Conservation (phyloP, 2,888 invertebrate genomes). For the Mythimna ferrago region DNA sequence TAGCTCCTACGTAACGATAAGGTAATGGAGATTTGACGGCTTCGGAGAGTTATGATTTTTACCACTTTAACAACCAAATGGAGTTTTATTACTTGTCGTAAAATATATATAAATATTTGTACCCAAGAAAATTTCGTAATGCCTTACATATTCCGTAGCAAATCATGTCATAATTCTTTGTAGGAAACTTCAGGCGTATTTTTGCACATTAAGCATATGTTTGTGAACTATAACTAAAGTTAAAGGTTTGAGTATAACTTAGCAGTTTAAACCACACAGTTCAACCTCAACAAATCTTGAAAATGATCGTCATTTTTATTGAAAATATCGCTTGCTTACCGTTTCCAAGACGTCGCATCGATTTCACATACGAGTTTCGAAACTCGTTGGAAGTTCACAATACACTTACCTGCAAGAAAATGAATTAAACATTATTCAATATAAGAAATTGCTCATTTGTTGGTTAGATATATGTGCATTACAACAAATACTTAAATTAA, state of each 20-base stretch:
- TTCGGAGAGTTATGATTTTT: background rate
- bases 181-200: constrained; percentile 15
- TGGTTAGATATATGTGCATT: background rate
- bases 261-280: constrained; percentile 2
- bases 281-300: constrained; percentile 17
- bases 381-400: constrained; percentile 34
- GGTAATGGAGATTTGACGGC: background rate
- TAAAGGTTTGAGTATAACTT: constrained; percentile 3
- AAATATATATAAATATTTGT: constrained; percentile 7
- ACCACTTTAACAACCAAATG: constrained; percentile 1
- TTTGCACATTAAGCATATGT: constrained; percentile 18
- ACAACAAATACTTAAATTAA: background rate
- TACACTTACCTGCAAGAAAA: constrained; percentile 66
- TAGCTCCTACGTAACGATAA: constrained; percentile 20
- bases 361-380: constrained; percentile 39
- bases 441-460: constrained; percentile 11
- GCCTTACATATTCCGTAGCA: constrained; percentile 7
- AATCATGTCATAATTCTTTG: constrained; percentile 5
- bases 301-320: constrained; percentile 27
- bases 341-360: constrained; percentile 38
- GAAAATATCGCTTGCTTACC: constrained; percentile 56
- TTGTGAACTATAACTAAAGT: constrained; percentile 17
- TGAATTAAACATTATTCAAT: constrained; percentile 30
- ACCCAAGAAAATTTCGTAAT: constrained; percentile 13
- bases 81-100: background rate